Conservation (phyloP, 2,888 invertebrate genomes). For the Phortica okadai region DNA sequence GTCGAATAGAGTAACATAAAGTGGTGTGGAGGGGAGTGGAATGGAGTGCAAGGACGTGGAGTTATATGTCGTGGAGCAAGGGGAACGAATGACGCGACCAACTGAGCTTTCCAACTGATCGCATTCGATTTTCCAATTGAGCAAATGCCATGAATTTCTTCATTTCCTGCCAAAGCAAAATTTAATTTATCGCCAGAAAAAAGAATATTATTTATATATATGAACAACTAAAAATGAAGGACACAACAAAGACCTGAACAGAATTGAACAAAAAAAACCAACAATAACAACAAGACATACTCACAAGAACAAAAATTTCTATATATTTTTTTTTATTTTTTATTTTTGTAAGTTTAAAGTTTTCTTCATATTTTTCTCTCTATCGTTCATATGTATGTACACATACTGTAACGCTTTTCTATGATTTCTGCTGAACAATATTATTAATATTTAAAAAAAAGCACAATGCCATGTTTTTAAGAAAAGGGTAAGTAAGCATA, state of each 20-base stretch:
- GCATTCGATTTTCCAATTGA: constrained; percentile 33
- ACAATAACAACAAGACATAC: background rate
- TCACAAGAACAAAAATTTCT: too few relatives aligned
- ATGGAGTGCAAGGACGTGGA: background rate
- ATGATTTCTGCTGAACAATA: too few relatives aligned
- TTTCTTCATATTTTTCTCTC: too few relatives aligned
- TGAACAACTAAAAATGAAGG: background rate
- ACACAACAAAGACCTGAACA: background rate
- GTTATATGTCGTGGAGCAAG: background rate
- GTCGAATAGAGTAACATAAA: background rate
- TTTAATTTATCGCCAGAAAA: constrained; percentile 34
- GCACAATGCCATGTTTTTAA: too few relatives aligned
- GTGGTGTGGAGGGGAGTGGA: background rate
- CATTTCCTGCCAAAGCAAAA: constrained; percentile 36
- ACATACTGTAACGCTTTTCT: too few relatives aligned
- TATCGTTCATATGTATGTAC: too few relatives aligned
- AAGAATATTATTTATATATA: background rate
- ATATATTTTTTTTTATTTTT: background rate
- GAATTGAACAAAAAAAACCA: constrained; percentile 3
- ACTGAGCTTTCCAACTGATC: constrained; percentile 25
- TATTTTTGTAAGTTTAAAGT: too few relatives aligned
- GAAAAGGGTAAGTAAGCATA: too few relatives aligned
- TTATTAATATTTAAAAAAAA: too few relatives aligned
- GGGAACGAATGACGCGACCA: background rate
- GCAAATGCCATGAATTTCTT: constrained; percentile 33